Evolutionary conservation across 2,797 vertebrate species (phyloP).

Genomic region (Eospalax fontanierii): DNA sequence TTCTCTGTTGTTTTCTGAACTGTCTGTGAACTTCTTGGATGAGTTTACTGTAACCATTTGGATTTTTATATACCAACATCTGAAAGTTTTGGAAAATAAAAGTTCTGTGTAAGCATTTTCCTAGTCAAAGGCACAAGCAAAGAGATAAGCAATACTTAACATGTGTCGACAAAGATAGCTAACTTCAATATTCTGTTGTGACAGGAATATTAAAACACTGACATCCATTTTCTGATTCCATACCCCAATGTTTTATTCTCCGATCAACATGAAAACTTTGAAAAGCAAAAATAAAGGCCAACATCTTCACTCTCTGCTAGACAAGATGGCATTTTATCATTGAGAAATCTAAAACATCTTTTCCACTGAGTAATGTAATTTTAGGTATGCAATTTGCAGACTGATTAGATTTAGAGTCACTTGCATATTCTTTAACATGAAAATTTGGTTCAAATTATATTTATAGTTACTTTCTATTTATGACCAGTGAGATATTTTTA

Average conservation of each 20-base stretch:
- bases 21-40: not conserved
- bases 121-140: not conserved
- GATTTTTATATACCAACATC: not conserved
- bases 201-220: not conserved
- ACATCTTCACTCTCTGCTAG: slow-evolving; percentile 7
- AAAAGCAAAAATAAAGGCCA: not conserved
- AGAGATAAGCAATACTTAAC: not conserved
- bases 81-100: not conserved
- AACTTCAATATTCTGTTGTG: not conserved
- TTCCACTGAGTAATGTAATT: slow-evolving; percentile 23
- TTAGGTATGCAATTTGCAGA: slow-evolving; percentile 29
- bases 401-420: slow-evolving; percentile 24
- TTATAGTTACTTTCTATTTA: slow-evolving; percentile 34
- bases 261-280: slow-evolving; percentile 35
- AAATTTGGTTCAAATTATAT: slow-evolving; percentile 51
- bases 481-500: slow-evolving; percentile 1
- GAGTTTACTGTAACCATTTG: not conserved
- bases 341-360: slow-evolving; percentile 50
- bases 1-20: not conserved
- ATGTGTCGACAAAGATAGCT: not conserved
- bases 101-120: not conserved
- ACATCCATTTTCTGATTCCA: not conserved
- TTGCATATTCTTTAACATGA: slow-evolving; percentile 45
- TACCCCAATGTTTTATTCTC: not conserved
- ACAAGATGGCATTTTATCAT: not conserved